Conservation (phyloP, 2,113 vertebrate genomes). For the Actenoides hombroni region DNA sequence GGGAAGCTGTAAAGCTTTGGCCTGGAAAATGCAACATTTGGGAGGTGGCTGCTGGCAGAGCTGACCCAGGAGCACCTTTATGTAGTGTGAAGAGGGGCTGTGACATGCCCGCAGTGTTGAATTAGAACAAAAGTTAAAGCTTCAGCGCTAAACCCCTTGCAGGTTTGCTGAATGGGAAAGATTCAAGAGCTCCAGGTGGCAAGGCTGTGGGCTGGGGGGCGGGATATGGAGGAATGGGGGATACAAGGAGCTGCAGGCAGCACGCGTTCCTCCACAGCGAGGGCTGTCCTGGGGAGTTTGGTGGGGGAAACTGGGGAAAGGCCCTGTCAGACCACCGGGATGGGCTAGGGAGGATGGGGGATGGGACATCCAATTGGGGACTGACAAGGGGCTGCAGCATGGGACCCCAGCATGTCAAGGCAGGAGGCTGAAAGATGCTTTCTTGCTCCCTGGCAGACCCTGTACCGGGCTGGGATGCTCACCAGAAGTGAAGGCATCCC, state of each 20-base stretch:
- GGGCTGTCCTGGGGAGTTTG: not conserved
- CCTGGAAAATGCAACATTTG: not conserved
- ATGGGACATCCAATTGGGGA: accelerated
- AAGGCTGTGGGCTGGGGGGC: not conserved
- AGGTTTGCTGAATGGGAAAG: not conserved
- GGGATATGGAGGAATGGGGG: too few relatives aligned
- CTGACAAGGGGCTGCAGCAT: not conserved
- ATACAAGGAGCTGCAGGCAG: not conserved
- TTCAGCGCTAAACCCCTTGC: not conserved
- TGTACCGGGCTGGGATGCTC: not conserved
- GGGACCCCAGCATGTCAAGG: not conserved
- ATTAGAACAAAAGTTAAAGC: not conserved
- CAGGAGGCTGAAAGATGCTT: not conserved
- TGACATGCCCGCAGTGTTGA: accelerated
- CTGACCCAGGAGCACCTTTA: not conserved
- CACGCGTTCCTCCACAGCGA: accelerated
- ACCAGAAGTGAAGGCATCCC: accelerated
- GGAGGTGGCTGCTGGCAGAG: not conserved
- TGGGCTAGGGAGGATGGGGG: too few relatives aligned
- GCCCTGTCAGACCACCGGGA: not conserved
- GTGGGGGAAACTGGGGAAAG: too few relatives aligned
- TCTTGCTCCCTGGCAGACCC: not conserved
- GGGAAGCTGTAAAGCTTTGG: not conserved
- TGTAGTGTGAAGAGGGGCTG: not conserved
- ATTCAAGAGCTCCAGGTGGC: too few relatives aligned